Evolutionary conservation across 2,797 vertebrate species (phyloP), one percentile per base, ranked within the genome.

Genomic region (Hypotaenidia philippensis): DNA sequence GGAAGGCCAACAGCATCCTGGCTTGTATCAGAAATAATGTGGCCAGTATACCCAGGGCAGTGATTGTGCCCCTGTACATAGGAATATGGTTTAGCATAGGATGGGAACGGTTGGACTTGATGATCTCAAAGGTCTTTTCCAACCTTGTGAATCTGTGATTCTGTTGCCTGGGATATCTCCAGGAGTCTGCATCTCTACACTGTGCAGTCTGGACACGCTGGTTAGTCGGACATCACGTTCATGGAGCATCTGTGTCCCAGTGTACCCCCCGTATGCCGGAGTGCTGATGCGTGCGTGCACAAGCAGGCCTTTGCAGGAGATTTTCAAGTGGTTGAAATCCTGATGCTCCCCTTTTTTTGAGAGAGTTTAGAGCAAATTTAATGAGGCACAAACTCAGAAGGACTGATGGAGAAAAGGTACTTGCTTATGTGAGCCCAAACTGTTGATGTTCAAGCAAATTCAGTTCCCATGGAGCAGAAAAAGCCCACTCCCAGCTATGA

Each of bases 251-350:
- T 18, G 5, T 31, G 29, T 69, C 31, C 27, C 66, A 45, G 12
- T 3, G 22, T 8, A 20, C 21, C 29, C 38, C 66, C 34, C 11
- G 3, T 17, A 25, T 6, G 8, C 59, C 44, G 50, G 36, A 63
- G 52, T 0, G 0, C 74, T 69, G 50, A 47, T 6, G 45, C 29
- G 20, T 45, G 70, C 49, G 4, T 4, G 23, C 38, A 55, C 27
- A 61, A 34, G 11, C 34, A 71, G 36, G 32, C 26, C 44, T 32
- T 59, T 40, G 64, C 60, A 82, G 0, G 2, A 34, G 47, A 50
- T 65, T 82, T 76, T 29, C 56, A 87, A 82, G 27, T 27, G 55
- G 59, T 64, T 41, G 68, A 87, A 93, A 83, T 65, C 29, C 16
- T 61, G 55, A 34, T 19, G 4, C n/a, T 29, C 1, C 21, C 5